Base-by-base conservation (phyloP, 2,888 invertebrate species). In the Ichneumoninae sp. region DNA sequence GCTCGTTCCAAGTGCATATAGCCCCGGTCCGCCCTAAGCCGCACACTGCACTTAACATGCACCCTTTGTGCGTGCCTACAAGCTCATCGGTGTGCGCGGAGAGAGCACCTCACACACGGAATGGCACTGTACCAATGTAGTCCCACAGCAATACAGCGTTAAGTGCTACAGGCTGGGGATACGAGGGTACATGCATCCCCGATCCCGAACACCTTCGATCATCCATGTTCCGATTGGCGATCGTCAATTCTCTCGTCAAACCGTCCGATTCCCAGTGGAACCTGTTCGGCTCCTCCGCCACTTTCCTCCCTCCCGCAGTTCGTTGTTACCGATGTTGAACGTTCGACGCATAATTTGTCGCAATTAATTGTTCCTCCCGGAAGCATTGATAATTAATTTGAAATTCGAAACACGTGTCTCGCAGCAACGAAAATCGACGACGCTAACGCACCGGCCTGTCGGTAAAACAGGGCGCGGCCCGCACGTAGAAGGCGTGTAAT, bases 341-440 rank as follows among this genome's bases (percentile, higher is more conserved):
- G 78, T 86, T 82, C 82, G 84, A 84, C 84, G 86, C 84, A 87
- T 86, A 86, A 86, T 86, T 87, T 71, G 80, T 80, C 60, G 74
- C 68, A 78, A 44, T 74, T 87, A 84, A 86, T 87, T 83, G 81
- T 86, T 80, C 80, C 77, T 75, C 77, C 13, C 62, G 75, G 77
- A 86, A 77, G 72, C 68, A 80, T 84, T 80, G 77, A 83, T 84
- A 80, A 87, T 87, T 86, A 83, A 87, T 87, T 86, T 62, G 69
- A 83, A 83, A 87, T 84, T 86, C 74, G 76, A 47, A 54, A 40
- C 22, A 52, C 60, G 22, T 33, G 36, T 36, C 13, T 16, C 44
- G 44, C 3, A 4, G 16, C 44, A 57, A 76, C 77, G 33, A 36
- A 54, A 70, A 76, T 66, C 52, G 40, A 13, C 76, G 60, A 72